Evolutionary conservation across 37 sponge, comb jelly and placozoan genomes (phyloP).

Genomic region (Oopsacas minuta): DNA sequence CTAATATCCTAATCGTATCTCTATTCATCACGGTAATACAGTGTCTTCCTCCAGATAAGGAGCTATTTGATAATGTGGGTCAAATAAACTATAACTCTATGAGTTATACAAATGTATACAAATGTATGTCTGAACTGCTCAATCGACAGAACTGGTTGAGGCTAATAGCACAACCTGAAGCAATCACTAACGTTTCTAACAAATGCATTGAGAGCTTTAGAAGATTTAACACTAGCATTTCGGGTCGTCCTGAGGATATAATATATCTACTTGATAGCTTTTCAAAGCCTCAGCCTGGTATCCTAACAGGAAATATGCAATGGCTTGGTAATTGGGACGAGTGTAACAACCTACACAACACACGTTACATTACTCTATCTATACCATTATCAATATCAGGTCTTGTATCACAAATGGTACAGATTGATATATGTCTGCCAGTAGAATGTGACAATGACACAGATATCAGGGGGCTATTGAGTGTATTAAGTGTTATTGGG

Average conservation of each 20-base stretch:
- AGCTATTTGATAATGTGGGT: neutral
- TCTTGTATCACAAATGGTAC: no score
- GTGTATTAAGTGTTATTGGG: neutral
- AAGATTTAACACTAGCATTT: neutral
- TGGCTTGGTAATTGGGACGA: conserved; percentile 45
- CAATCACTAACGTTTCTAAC: neutral
- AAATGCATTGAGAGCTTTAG: conserved; percentile 4
- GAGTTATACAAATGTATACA: neutral
- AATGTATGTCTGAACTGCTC: neutral
- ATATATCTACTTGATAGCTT: conserved; percentile 22
- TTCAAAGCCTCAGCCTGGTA: conserved; percentile 33
- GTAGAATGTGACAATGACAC: conserved; percentile 1
- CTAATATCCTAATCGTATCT: no score
- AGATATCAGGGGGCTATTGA: neutral
- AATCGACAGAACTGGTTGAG: neutral
- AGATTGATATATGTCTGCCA: conserved; percentile 3
- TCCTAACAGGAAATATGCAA: conserved; percentile 28
- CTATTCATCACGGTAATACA: no score
- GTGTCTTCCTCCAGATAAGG: neutral
- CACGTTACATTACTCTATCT: conserved; percentile 21
- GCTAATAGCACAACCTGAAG: neutral
- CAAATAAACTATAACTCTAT: neutral
- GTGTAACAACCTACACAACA: conserved; percentile 24
- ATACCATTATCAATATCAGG: neutral
- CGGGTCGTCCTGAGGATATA: neutral